Conservation (phyloP, 2,113 vertebrate genomes). For the Microtus pennsylvanicus region DNA sequence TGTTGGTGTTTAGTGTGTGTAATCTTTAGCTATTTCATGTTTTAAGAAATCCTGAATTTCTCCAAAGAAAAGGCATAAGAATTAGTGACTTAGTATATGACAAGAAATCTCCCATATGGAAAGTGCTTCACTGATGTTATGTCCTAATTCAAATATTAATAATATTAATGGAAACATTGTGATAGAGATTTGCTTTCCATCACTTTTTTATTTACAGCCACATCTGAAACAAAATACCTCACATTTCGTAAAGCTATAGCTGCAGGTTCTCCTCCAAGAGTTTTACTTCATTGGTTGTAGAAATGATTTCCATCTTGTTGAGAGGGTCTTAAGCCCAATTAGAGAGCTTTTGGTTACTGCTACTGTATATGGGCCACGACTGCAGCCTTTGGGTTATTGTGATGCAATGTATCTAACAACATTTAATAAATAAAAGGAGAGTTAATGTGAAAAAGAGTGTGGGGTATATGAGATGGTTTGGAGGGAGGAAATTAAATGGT, state of each 20-base stretch:
- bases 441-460: not conserved
- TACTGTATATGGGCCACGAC: not conserved
- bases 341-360: not conserved
- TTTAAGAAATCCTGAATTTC: not conserved
- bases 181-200: not conserved
- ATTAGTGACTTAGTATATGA: not conserved
- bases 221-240: not conserved
- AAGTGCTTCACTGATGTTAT: not conserved
- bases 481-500: not conserved
- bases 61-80: not conserved
- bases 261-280: not conserved
- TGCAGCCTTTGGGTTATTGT: not conserved
- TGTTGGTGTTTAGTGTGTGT: not conserved
- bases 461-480: not conserved
- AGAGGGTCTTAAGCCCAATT: not conserved
- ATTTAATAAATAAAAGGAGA: not conserved
- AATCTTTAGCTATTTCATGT: not conserved
- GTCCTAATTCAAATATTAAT: not conserved
- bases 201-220: not conserved
- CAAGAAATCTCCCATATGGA: not conserved
- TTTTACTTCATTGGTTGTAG: too few species aligned
- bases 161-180: not conserved
- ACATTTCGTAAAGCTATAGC: not conserved
- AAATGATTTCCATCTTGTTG: not conserved
- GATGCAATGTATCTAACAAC: not conserved